phyloP scores from a whole-genome alignment of 1,140 invertebrate genomes.

The Aphelenchoides fujianensis region DNA sequence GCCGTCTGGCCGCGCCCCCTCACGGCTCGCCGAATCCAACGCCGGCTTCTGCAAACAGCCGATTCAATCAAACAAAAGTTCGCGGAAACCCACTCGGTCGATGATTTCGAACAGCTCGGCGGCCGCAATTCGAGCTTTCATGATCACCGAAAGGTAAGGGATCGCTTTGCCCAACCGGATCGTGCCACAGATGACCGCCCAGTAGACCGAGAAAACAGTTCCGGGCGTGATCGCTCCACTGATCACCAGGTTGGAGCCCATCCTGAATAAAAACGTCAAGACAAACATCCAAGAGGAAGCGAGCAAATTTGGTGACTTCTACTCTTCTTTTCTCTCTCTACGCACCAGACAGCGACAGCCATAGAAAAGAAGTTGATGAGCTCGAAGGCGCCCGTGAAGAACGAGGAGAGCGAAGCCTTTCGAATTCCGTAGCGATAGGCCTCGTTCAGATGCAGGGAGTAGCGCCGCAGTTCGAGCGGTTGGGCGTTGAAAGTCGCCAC shows the following conservation, averaged over 20 bases:
- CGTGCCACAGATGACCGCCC: conserved; percentile 26
- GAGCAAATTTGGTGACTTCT: too few species aligned
- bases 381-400: conserved; percentile 67
- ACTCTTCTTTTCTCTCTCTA: too few species aligned
- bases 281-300: too few species aligned
- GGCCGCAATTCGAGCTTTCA: conserved; percentile 72
- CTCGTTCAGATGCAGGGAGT: conserved; percentile 6
- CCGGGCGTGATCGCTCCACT: conserved; percentile 30
- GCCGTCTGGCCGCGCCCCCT: background rate
- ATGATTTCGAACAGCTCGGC: conserved; percentile 75
- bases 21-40: conserved; percentile 3
- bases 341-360: conserved; percentile 33
- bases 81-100: conserved; percentile 68
- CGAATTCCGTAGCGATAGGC: conserved; percentile 10
- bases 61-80: too few species aligned
- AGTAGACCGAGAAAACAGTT: conserved; percentile 36
- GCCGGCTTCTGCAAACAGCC: conserved; percentile 32
- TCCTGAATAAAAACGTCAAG: background rate
- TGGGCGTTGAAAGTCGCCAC: conserved; percentile 80
- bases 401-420: conserved; percentile 68
- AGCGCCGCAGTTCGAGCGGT: conserved; percentile 67
- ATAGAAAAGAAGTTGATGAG: conserved; percentile 65
- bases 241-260: conserved; percentile 26
- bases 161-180: conserved; percentile 28
- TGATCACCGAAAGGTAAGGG: conserved; percentile 27